Evolutionary conservation across 2,797 vertebrate genomes (phyloP), one percentile per base, ranked within the genome.

Genomic region (Peromyscus nudipes): DNA sequence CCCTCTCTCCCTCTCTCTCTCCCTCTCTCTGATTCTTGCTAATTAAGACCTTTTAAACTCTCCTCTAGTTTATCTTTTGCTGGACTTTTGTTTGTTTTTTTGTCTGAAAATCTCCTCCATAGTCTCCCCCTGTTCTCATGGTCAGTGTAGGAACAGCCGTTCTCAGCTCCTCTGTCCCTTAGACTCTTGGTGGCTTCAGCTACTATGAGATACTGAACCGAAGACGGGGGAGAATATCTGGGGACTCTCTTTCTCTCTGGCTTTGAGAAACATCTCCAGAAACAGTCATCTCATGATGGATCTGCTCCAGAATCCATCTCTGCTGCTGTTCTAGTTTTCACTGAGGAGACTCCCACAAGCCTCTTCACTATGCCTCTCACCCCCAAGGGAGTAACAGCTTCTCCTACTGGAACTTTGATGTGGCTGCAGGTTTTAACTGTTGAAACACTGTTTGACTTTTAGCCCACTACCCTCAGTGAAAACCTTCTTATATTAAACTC

Each of bases 21-120:
- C 40, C 40, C n/a, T n/a, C 8, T 27, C 1, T 17, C 3, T 4
- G 2, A 27, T 4, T 67, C n/a, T 11, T 11, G 11, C n/a, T 62
- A 25, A 57, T 1, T 0, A 6, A 31, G 25, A 4, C 52, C 84
- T 73, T 88, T 67, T 11, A 81, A 93, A 55, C 62, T 65, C 52
- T 64, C 40, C 49, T 77, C 55, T 23, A 77, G 2, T 76, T 75
- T 21, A 2, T 12, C 37, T 43, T 79, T 46, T 6, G 14, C 31
- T 23, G 40, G 37, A 17, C 46, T 85, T 55, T 82, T 4, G 40
- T 43, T 43, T 43, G 40, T 29, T 43, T 52, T 7, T 23, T 31
- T 40, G 27, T 62, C 67, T 91, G 16, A 71, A 73, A 85, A 79
- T 0, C 4, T 27, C 27, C 19, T 34, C 21, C 37, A 12, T 73